Conservation (phyloP, 2,797 vertebrate genomes). For the Takifugu rubripes region DNA sequence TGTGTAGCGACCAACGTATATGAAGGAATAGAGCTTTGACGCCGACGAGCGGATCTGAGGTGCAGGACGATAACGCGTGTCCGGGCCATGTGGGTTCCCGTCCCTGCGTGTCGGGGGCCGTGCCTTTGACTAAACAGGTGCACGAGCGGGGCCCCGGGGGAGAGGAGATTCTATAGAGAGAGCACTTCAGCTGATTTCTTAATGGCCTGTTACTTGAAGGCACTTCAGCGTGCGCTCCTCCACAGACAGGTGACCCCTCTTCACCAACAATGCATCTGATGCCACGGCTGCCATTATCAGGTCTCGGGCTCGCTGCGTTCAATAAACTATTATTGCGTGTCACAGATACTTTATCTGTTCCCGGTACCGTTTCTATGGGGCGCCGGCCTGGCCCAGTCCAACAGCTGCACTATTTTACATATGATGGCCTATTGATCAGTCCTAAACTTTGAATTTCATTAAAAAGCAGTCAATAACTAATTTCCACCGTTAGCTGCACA, state of each 20-base stretch:
- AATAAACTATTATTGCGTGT: constrained; percentile 57
- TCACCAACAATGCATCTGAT: constrained; percentile 51
- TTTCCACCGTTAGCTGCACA: constrained; percentile 75
- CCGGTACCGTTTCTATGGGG: constrained; percentile 50
- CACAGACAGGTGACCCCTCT: constrained; percentile 70
- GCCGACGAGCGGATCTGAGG: constrained; percentile 27
- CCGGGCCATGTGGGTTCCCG: constrained; percentile 45
- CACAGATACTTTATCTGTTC: constrained; percentile 55
- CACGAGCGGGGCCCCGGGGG: constrained; percentile 54
- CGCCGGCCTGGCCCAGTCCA: constrained; percentile 22
- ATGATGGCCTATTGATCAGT: constrained; percentile 77
- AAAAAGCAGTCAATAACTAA: constrained; percentile 80
- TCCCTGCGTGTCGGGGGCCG: constrained; percentile 51
- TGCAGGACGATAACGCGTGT: constrained; percentile 38
- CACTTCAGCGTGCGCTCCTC: constrained; percentile 59
- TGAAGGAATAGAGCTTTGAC: neutral
- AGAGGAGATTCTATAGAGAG: constrained; percentile 53
- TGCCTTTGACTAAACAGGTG: constrained; percentile 65
- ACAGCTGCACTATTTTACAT: constrained; percentile 75
- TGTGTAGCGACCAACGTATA: neutral
- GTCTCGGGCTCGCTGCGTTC: constrained; percentile 40
- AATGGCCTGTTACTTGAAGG: constrained; percentile 73
- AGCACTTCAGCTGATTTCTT: constrained; percentile 72
- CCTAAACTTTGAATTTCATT: constrained; percentile 83
- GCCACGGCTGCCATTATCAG: constrained; percentile 45